Percentiles rank a stretch among this genome's conserved stretches.
Evolutionary conservation across 2,888 invertebrate genomes (phyloP).

Genomic region (Cynaeus angustus): DNA sequence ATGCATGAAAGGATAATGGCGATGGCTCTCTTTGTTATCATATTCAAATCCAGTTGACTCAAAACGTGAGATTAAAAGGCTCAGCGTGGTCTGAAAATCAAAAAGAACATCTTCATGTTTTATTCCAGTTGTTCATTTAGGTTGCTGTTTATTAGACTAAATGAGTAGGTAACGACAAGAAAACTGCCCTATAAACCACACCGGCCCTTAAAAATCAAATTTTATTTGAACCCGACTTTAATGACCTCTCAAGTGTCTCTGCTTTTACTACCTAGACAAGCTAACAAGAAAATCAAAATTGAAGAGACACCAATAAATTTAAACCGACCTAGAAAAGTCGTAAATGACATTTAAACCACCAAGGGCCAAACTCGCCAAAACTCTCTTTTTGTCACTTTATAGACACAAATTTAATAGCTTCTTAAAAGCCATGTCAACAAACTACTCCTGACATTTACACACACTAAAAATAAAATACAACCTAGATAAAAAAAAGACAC

Average conservation of each 20-base stretch:
- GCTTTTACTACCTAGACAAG: no score
- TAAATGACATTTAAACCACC: neutral
- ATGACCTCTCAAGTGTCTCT: no score
- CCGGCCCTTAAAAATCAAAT: no score
- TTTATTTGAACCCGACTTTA: no score
- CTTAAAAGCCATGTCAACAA: conserved; percentile 40
- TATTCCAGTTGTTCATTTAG: no score
- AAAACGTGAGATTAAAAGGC: conserved; percentile 28
- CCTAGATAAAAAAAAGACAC: conserved; percentile 23
- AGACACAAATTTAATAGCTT: conserved; percentile 24
- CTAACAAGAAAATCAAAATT: no score
- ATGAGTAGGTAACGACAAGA: no score
- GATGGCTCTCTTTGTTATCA: conserved; percentile 26
- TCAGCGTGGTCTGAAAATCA: no score
- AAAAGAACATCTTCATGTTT: no score
- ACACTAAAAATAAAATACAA: conserved; percentile 31
- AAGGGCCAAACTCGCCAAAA: conserved; percentile 12
- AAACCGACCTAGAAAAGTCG: neutral
- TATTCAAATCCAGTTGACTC: conserved; percentile 8
- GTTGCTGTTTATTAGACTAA: no score
- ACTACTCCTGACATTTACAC: conserved; percentile 33
- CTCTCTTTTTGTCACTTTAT: conserved; percentile 19
- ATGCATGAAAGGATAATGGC: conserved; percentile 20
- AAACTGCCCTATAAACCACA: no score
- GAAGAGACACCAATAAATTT: no score